A percentile compares a stretch with the other conserved stretches of the same genome.
phyloP scores from a whole-genome alignment of 1,140 invertebrate genomes.

The Holcopasites calliopsidis region DNA sequence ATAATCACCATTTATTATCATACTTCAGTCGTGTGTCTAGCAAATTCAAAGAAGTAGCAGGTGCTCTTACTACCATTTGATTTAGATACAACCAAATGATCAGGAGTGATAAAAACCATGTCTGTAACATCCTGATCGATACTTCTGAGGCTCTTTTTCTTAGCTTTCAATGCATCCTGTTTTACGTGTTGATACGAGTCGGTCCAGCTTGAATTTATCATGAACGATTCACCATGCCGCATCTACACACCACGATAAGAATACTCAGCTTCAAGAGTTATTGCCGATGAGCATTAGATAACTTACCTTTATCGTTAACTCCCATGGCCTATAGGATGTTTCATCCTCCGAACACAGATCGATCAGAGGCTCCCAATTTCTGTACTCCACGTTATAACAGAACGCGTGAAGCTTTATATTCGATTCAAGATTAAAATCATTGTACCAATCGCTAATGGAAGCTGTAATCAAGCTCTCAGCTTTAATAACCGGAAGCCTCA shows the following conservation, averaged over 20 bases:
- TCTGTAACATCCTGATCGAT: conserved; percentile 73
- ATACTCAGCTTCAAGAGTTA: neutral
- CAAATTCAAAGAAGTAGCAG: neutral
- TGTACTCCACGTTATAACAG: conserved; percentile 87
- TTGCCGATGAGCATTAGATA: neutral
- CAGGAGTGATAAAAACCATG: conserved; percentile 76
- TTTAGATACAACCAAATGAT: conserved; percentile 60
- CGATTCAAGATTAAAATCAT: conserved; percentile 70
- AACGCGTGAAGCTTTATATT: conserved; percentile 84
- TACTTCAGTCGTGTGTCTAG: neutral
- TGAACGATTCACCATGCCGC: conserved; percentile 83
- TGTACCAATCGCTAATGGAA: conserved; percentile 68
- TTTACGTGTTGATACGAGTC: conserved; percentile 63
- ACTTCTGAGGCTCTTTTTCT: conserved; percentile 57
- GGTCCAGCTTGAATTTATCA: conserved; percentile 79
- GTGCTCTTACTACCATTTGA: conserved; percentile 61
- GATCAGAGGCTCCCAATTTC: conserved; percentile 89
- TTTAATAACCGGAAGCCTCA: conserved; percentile 71
- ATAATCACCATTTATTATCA: neutral
- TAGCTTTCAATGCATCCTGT: conserved; percentile 55
- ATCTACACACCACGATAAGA: conserved; percentile 61
- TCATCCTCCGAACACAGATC: conserved; percentile 86
- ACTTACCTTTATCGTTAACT: conserved; percentile 84
- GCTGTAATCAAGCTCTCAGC: conserved; percentile 64
- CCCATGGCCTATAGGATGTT: conserved; percentile 86